Percentiles rank a stretch among this genome's conserved stretches.
Evolutionary conservation across 2,888 invertebrate species (phyloP).

Genomic region (Drosophila nr. perissopoda): DNA sequence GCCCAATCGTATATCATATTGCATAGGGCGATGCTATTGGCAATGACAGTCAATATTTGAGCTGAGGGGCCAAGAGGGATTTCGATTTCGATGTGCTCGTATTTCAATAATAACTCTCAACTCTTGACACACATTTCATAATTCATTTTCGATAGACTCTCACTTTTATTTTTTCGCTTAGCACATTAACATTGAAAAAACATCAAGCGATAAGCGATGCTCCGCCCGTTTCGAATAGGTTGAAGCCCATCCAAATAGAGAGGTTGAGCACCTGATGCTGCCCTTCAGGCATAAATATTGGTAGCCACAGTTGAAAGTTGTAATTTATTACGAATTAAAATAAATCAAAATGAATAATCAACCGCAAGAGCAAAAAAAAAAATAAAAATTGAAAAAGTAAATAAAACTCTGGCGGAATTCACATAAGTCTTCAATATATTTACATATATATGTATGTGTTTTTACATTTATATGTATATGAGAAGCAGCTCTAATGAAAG

Average conservation of each 20-base stretch:
- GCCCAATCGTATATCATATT: constrained; percentile 37
- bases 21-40: constrained; percentile 25
- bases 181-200: constrained; percentile 74
- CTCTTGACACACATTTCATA: constrained; percentile 71
- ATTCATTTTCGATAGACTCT: constrained; percentile 75
- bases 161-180: constrained; percentile 61
- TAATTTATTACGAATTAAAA: constrained; percentile 81
- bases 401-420: constrained; percentile 6
- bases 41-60: constrained; percentile 50
- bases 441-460: background rate
- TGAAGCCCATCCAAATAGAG: constrained; percentile 10
- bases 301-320: constrained; percentile 69
- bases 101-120: constrained; percentile 63
- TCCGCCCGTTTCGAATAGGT: constrained; percentile 48
- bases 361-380: constrained; percentile 26
- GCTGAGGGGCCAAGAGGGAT: constrained; percentile 10
- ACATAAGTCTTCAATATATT: constrained; percentile 4
- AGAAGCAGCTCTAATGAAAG: constrained; percentile 9
- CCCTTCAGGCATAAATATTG: constrained; percentile 63
- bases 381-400: constrained; percentile 3
- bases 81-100: constrained; percentile 34
- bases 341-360: constrained; percentile 70
- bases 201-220: constrained; percentile 58
- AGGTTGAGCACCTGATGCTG: constrained; percentile 48
- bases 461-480: constrained; percentile 1